Conservation (phyloP, 2,113 vertebrate genomes). For the Neolamprologus brichardi region DNA sequence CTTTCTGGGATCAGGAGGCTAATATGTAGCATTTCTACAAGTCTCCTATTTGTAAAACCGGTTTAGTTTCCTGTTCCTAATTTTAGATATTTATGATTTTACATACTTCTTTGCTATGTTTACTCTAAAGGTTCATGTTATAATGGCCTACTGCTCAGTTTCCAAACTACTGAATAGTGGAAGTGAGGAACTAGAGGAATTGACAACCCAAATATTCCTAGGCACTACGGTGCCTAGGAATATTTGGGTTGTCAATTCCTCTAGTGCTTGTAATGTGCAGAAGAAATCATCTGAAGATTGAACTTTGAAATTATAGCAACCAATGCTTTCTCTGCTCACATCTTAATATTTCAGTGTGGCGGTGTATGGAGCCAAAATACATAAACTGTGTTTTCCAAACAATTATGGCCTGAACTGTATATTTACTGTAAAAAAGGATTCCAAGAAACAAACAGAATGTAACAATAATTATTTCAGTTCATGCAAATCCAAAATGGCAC, state of each 20-base stretch:
- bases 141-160: neutral
- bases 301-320: neutral
- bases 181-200: neutral
- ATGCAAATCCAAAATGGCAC: neutral
- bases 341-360: neutral
- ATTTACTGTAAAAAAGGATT: neutral
- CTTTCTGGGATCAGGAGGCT: fast-evolving
- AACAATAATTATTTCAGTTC: neutral
- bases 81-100: fast-evolving
- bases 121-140: neutral
- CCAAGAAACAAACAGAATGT: neutral
- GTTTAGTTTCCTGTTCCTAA: neutral
- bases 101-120: neutral
- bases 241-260: neutral
- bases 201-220: no score
- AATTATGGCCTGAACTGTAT: neutral
- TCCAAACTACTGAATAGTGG: neutral
- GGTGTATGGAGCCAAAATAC: neutral
- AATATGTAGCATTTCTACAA: neutral
- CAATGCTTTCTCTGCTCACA: neutral
- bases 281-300: neutral
- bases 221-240: neutral
- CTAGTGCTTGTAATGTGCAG: neutral
- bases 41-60: neutral
- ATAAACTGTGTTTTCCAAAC: neutral